A percentile compares a stretch with the other conserved stretches of the same genome.
phyloP scores from a whole-genome alignment of 2,797 vertebrate genomes.

The Micromesistius poutassou region DNA sequence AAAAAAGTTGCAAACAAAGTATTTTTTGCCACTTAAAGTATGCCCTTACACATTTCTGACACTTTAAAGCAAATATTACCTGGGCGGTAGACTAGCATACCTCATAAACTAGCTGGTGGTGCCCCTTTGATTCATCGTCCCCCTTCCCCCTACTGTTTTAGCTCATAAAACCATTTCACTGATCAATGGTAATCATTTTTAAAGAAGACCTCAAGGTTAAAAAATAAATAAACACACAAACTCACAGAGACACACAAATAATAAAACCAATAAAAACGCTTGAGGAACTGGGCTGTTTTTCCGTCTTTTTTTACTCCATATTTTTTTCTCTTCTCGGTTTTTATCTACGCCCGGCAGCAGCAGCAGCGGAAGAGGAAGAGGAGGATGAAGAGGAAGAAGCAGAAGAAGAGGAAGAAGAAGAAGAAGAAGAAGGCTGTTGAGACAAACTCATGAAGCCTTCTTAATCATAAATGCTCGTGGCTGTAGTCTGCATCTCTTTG shows the following conservation, averaged over 20 bases:
- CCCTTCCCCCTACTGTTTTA: not conserved
- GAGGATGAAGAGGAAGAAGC: not conserved
- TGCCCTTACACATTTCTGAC: not conserved
- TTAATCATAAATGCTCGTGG: not conserved
- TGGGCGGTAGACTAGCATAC: not conserved
- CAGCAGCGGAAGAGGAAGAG: not conserved
- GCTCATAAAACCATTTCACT: conserved; percentile 1
- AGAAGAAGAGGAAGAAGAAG: not conserved
- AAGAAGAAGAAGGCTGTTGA: not conserved
- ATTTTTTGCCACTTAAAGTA: not conserved
- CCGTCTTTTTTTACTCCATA: not conserved
- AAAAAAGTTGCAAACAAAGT: not conserved
- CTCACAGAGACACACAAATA: conserved; percentile 5
- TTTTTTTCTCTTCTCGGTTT: not conserved
- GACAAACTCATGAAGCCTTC: not conserved
- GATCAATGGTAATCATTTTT: conserved; percentile 6
- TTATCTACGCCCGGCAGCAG: not conserved
- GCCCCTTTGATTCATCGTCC: not conserved
- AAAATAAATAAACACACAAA: not conserved
- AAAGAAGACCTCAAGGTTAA: conserved; percentile 3
- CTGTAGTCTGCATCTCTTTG: not conserved
- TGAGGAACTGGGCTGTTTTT: not conserved
- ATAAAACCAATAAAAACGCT: conserved; percentile 3
- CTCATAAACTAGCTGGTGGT: not conserved
- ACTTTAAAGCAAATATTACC: not conserved